These are phyloP conservation scores for Netelia virgata DNA, from an alignment of 2,888 invertebrate genomes.

Conservation along the genomic window DNA sequence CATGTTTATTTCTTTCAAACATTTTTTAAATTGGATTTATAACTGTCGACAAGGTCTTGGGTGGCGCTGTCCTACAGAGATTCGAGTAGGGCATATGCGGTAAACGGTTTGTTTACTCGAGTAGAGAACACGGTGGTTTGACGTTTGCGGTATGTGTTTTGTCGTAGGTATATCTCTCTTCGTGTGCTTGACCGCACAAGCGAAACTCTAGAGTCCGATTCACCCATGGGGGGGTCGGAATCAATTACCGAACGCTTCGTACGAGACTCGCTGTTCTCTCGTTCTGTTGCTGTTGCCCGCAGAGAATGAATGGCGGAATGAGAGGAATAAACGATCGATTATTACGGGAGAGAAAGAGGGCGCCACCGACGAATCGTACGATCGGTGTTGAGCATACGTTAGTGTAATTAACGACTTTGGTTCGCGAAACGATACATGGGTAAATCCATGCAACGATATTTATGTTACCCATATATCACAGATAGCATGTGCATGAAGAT, in stretches of 20 bases:
- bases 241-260: slow-evolving; percentile 58
- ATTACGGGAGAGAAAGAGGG: slow-evolving; percentile 36
- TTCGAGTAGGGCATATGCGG: neutral
- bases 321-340: slow-evolving; percentile 54
- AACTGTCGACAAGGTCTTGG: neutral
- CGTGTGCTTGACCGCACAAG: slow-evolving; percentile 59
- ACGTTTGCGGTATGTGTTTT: slow-evolving; percentile 58
- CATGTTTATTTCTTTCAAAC: neutral
- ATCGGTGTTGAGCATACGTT: slow-evolving; percentile 22
- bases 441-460: neutral
- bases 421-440: neutral
- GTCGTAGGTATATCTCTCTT: slow-evolving; percentile 38
- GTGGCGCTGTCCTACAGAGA: neutral
- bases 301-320: slow-evolving; percentile 39
- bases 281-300: slow-evolving; percentile 26
- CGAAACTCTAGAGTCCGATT: slow-evolving; percentile 47
- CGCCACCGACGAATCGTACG: neutral
- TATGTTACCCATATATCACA: no score
- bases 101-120: slow-evolving; percentile 56
- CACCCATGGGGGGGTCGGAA: slow-evolving; percentile 45
- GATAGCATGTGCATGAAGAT: no score
- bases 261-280: slow-evolving; percentile 42
- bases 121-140: slow-evolving; percentile 51
- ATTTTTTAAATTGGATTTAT: neutral
- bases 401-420: slow-evolving; percentile 50